Evolutionary conservation across 2,888 invertebrate species (phyloP).

Genomic region (Trichopria drosophilae): DNA sequence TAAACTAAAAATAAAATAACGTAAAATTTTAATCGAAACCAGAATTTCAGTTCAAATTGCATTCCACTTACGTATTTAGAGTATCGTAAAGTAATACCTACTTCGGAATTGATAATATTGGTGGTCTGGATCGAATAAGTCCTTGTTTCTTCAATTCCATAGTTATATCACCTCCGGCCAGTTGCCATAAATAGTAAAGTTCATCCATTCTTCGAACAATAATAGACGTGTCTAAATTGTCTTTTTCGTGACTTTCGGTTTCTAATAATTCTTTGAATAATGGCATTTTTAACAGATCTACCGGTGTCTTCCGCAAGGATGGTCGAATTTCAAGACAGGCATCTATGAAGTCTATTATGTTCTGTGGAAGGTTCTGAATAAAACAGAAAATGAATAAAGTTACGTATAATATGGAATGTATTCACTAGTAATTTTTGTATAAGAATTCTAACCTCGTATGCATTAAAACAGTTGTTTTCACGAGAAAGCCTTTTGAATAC

Average conservation of each 20-base stretch:
- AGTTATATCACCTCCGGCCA: slow-evolving; percentile 93
- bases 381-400: slow-evolving; percentile 29
- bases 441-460: slow-evolving; percentile 62
- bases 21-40: slow-evolving; percentile 11
- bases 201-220: slow-evolving; percentile 69
- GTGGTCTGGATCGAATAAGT: slow-evolving; percentile 82
- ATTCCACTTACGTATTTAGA: slow-evolving; percentile 11
- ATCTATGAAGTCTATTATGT: slow-evolving; percentile 68
- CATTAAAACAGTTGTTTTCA: slow-evolving; percentile 73
- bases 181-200: slow-evolving; percentile 91
- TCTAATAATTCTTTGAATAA: slow-evolving; percentile 60
- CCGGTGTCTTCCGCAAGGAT: slow-evolving; percentile 65
- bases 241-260: slow-evolving; percentile 43
- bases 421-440: slow-evolving; percentile 12
- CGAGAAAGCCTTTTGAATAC: slow-evolving; percentile 75
- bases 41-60: slow-evolving; percentile 20
- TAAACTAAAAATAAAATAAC: slow-evolving; percentile 72
- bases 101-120: slow-evolving; percentile 79
- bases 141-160: slow-evolving; percentile 88
- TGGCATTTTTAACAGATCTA: slow-evolving; percentile 63
- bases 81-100: slow-evolving; percentile 52
- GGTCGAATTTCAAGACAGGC: slow-evolving; percentile 73
- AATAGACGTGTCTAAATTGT: slow-evolving; percentile 57
- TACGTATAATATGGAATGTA: too few species aligned
- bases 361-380: slow-evolving; percentile 64